phyloP scores from a whole-genome alignment of 2,113 vertebrate genomes.

The Pluvianellus socialis region DNA sequence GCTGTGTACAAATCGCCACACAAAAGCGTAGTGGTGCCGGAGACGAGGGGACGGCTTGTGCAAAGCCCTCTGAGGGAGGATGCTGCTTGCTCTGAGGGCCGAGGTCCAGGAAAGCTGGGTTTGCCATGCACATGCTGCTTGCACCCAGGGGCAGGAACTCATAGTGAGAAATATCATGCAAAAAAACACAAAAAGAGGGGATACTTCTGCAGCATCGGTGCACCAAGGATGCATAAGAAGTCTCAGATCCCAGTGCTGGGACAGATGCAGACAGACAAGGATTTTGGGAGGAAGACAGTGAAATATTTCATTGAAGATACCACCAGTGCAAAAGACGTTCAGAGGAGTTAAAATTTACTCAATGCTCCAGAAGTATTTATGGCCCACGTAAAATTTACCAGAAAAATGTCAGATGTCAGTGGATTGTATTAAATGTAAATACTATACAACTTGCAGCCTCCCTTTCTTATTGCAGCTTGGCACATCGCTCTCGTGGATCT shows the following conservation, averaged over 20 bases:
- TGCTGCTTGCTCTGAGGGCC: not conserved
- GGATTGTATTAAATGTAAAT: conserved; percentile 70
- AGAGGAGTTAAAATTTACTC: conserved; percentile 65
- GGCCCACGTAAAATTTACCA: conserved; percentile 56
- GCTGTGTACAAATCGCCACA: not conserved
- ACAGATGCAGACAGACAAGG: not conserved
- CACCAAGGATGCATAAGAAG: fast-evolving
- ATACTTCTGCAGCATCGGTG: fast-evolving
- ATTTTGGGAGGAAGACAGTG: not conserved
- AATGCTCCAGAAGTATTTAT: conserved; percentile 55
- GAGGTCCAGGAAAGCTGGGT: not conserved
- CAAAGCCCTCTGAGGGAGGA: not conserved
- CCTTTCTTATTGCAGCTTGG: conserved; percentile 12
- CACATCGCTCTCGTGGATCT: not conserved
- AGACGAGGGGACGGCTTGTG: fast-evolving
- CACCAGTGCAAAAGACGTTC: not conserved
- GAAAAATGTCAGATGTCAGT: conserved; percentile 68
- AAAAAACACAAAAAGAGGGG: not conserved
- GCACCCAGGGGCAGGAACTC: fast-evolving
- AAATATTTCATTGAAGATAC: not conserved
- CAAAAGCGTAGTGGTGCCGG: not conserved
- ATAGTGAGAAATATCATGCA: not conserved
- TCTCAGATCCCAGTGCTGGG: not conserved
- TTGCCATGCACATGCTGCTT: not conserved
- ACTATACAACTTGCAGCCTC: conserved; percentile 10